Evolutionary conservation across 2,113 vertebrate genomes (phyloP).

Genomic region (Vulpes ferrilata): DNA sequence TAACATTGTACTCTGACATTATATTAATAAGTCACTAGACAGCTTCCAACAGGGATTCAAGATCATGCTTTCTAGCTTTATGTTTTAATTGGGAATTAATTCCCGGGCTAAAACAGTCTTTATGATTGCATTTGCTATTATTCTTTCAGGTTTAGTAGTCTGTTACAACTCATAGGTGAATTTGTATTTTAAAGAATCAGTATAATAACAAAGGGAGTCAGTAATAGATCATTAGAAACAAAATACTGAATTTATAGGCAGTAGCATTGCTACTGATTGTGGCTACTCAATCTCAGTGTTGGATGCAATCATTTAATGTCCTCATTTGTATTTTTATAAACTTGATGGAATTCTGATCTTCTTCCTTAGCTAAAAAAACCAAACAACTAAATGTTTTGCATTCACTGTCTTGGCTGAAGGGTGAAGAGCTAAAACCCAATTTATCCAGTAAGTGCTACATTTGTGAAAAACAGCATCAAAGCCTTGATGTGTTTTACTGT

Average conservation of each 20-base stretch:
- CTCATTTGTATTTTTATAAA: constrained; percentile 83
- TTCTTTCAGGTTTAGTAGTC: constrained; percentile 72
- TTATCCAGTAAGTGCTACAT: constrained; percentile 88
- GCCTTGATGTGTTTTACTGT: constrained; percentile 81
- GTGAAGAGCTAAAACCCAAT: constrained; percentile 88
- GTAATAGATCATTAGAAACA: constrained; percentile 70
- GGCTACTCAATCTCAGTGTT: constrained; percentile 56
- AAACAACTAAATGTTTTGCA: constrained; percentile 88
- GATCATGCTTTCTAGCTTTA: constrained; percentile 60
- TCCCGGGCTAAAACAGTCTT: constrained; percentile 68
- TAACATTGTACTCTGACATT: constrained; percentile 56
- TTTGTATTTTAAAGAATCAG: constrained; percentile 72
- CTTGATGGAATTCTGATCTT: constrained; percentile 86
- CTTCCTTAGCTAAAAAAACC: constrained; percentile 81
- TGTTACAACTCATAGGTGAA: constrained; percentile 63
- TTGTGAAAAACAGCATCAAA: constrained; percentile 88
- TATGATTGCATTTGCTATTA: constrained; percentile 78
- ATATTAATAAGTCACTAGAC: constrained; percentile 67
- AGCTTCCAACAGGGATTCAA: constrained; percentile 74
- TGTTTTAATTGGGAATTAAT: constrained; percentile 80
- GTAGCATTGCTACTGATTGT: constrained; percentile 9
- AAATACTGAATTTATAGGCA: constrained; percentile 73
- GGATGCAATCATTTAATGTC: constrained; percentile 81
- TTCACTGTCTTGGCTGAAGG: constrained; percentile 87
- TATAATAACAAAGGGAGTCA: constrained; percentile 73